Base-by-base conservation (phyloP, 2,888 invertebrate genomes). In the Torymus texanus region DNA sequence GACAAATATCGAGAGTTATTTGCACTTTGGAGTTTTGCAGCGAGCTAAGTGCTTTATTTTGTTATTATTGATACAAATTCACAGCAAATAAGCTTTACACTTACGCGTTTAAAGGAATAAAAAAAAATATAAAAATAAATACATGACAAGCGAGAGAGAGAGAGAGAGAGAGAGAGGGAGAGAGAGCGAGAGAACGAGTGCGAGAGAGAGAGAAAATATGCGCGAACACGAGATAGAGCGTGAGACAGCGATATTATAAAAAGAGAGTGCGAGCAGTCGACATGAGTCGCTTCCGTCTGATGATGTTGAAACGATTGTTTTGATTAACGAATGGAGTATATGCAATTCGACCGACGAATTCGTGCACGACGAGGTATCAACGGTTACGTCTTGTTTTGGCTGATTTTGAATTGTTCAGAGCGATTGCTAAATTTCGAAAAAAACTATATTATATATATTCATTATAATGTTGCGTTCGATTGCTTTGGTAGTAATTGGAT, bases 21-120 rank as follows among this genome's bases (percentile, higher is more conserved):
- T 80, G 82, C 78, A 82, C 82, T 82, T 82, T 82, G 82, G 72
- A 80, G 82, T 82, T 80, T 78, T 80, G 80, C 82, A 82, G 80
- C 78, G 72, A 82, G 82, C 80, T 80, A 82, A 82, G 82, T 82
- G 82, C 82, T 80, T 82, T 80, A 80, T 82, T 82, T 82, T 82
- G 80, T 82, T 82, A 82, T 82, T 80, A 80, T 82, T 80, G 79
- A 81, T 81, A 78, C 81, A 80, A 80, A 75, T 78, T 82, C 78
- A 78, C 82, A 78, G 80, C 80, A 78, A 78, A 82, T 79, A 78
- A 82, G 82, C 82, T 82, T 82, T 76, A 82, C 78, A 82, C 80
- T 78, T 82, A 74, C 79, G 79, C 79, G 77, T 81, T 79, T 74
- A 73, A 79, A 81, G 55, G 59, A 74, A 71, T 41, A 73, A 72